Evolutionary conservation across 2,113 vertebrate genomes (phyloP), one percentile per base, ranked within the genome.

Genomic region (Corythornis madagascariensis): DNA sequence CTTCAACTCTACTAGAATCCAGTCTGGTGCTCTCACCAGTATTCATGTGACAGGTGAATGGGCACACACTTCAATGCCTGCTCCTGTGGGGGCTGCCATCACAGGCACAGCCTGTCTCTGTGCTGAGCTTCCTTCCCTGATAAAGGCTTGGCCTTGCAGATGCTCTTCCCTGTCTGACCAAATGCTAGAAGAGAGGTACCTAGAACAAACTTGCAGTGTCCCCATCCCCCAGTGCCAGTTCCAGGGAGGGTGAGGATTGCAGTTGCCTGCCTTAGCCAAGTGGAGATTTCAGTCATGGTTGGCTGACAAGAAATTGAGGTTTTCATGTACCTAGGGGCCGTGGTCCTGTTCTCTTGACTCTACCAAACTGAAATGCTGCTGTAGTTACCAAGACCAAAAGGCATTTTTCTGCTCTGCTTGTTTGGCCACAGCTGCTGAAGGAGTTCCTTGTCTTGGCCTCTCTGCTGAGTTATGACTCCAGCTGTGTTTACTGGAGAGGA

Each of bases 281-380:
- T 2, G 2, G 40, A 87, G 71, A 43, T 52, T 69, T 94, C 59
- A 66, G 15, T 47, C 94, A 83, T 87, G 84, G 89, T 64, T 87
- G 71, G 65, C 71, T 85, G 84, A 87, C 94, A 89, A 92, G 94
- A 89, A 79, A 89, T 63, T 35, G 81, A 91, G 86, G 67, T 94
- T 95, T 96, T 93, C 84, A 64, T 95, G 6, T 89, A 89, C 82
- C 47, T 79, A 47, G 67, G 56, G 69, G 7, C 64, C 92, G 74
- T 1, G n/a, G 83, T 90, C 71, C 61, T 84, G 33, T 79, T 94
- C 60, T 83, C 66, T 84, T 65, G 15, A 21, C 50, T 76, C 24
- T 60, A 73, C 64, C 52, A 79, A 69, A 38, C 20, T 48, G 66
- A 82, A 91, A 77, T 56, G 50, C 59, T 70, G 16, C 73, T 91